These are phyloP conservation scores for Noctua fimbriata DNA, from an alignment of 2,888 invertebrate genomes.

Conservation along the genomic window DNA sequence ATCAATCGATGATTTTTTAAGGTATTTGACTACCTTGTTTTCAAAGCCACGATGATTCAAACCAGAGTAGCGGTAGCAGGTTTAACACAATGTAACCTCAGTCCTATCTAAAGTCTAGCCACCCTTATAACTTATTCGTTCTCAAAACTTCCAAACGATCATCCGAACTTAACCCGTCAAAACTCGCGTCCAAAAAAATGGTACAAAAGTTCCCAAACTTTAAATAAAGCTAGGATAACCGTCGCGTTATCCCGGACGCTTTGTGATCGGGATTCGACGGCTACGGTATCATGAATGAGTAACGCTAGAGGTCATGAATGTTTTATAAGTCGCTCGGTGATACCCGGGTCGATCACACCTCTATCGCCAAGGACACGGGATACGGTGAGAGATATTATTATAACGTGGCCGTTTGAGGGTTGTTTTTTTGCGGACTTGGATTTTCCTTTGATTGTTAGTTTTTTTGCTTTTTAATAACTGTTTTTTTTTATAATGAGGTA, in stretches of 20 bases:
- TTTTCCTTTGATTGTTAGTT: slow-evolving; percentile 19
- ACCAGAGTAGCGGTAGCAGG: background rate
- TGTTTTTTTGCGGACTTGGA: slow-evolving; percentile 17
- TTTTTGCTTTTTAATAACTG: background rate
- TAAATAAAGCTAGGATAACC: slow-evolving; percentile 66
- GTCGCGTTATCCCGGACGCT: slow-evolving; percentile 68
- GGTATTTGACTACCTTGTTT: too few relatives aligned
- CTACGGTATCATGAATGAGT: slow-evolving; percentile 85
- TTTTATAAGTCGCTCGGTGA: slow-evolving; percentile 84
- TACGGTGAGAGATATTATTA: slow-evolving; percentile 57
- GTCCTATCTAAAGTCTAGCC: slow-evolving; percentile 12
- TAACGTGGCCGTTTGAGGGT: slow-evolving; percentile 38
- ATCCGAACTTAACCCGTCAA: slow-evolving; percentile 44
- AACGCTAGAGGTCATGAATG: slow-evolving; percentile 84
- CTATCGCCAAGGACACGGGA: slow-evolving; percentile 65
- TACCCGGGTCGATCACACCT: slow-evolving; percentile 77
- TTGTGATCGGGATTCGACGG: slow-evolving; percentile 72
- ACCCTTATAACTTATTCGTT: slow-evolving; percentile 8
- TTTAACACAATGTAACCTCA: slow-evolving; percentile 12
- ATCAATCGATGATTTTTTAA: background rate
- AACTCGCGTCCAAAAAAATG: slow-evolving; percentile 50
- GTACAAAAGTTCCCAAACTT: slow-evolving; percentile 57
- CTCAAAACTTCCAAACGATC: slow-evolving; percentile 38
- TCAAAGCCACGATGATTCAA: background rate
- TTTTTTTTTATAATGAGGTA: background rate